Percentiles rank a stretch among this genome's conserved stretches.
Evolutionary conservation across 2,888 invertebrate species (phyloP).

Genomic region (Leptodirus hochenwartii): DNA sequence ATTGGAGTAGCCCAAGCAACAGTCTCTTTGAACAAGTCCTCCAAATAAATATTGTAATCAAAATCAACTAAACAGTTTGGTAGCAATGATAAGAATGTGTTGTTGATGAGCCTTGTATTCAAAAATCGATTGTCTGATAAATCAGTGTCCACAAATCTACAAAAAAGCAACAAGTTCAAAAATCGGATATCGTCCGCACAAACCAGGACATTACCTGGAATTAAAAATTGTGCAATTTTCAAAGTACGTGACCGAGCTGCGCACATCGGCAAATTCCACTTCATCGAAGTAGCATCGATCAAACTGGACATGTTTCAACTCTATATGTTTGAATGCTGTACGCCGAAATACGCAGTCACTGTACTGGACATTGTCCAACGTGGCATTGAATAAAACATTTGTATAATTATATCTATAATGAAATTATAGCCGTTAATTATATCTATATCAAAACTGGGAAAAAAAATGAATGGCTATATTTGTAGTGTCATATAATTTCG

Average conservation of each 20-base stretch:
- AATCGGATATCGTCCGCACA: constrained; percentile 3
- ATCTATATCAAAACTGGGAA: too few relatives aligned
- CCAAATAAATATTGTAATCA: constrained; percentile 39
- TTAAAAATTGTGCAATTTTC: constrained; percentile 39
- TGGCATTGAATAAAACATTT: constrained; percentile 33
- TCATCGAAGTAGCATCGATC: constrained; percentile 49
- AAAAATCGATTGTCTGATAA: constrained; percentile 36
- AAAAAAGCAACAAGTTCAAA: constrained; percentile 9
- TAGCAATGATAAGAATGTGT: constrained; percentile 28
- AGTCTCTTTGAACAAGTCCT: constrained; percentile 27
- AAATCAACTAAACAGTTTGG: constrained; percentile 27
- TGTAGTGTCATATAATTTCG: too few relatives aligned
- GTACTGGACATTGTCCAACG: constrained; percentile 46
- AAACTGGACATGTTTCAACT: constrained; percentile 55
- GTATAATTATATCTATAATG: too few relatives aligned
- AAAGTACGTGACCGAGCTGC: constrained; percentile 50
- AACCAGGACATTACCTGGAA: constrained; percentile 35
- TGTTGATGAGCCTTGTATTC: constrained; percentile 37
- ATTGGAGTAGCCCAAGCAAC: constrained; percentile 27
- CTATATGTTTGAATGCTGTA: constrained; percentile 45
- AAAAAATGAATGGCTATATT: too few relatives aligned
- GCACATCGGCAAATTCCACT: constrained; percentile 50
- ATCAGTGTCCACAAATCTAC: constrained; percentile 53
- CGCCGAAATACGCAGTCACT: constrained; percentile 38
- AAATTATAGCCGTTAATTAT: too few relatives aligned